Percentiles rank a stretch among this genome's conserved stretches.
phyloP scores from a whole-genome alignment of 2,113 vertebrate species.

The Phalacrocorax carbo region DNA sequence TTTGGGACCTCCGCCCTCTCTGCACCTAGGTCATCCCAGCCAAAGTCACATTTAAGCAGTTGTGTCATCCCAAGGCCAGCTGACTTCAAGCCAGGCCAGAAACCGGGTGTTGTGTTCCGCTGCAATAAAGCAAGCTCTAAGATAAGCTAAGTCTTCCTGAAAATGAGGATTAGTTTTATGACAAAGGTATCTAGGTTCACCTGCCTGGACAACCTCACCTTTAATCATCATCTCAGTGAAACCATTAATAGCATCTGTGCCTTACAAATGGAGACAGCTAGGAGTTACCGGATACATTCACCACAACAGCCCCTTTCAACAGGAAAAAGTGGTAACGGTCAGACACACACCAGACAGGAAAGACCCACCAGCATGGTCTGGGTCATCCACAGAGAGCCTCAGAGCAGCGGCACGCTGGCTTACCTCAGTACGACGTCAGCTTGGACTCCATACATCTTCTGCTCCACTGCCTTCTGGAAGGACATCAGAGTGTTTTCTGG shows the following conservation, averaged over 20 bases:
- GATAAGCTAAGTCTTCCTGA: not conserved
- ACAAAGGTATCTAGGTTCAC: not conserved
- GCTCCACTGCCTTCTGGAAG: conserved; percentile 90
- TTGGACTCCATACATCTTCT: conserved; percentile 84
- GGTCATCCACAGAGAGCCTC: not conserved
- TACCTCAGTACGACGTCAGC: conserved; percentile 90
- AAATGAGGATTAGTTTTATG: not conserved
- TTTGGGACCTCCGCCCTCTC: not conserved
- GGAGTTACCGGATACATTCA: rapidly evolving
- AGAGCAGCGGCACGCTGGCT: not conserved
- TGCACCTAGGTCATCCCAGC: not conserved
- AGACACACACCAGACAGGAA: not conserved
- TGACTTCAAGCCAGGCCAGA: not conserved
- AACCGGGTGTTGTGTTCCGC: not conserved
- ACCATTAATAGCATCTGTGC: not conserved
- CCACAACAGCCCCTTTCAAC: not conserved
- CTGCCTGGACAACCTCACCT: not conserved
- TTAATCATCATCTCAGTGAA: not conserved
- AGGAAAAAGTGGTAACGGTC: not conserved
- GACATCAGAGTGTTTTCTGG: conserved; percentile 96
- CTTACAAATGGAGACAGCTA: not conserved
- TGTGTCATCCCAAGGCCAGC: not conserved
- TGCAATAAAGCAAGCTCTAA: not conserved
- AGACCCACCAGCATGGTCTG: not conserved
- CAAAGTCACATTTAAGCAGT: not conserved